Evolutionary conservation across 2,113 vertebrate genomes (phyloP), one percentile per base, ranked within the genome.

Genomic region (Sturnus vulgaris): DNA sequence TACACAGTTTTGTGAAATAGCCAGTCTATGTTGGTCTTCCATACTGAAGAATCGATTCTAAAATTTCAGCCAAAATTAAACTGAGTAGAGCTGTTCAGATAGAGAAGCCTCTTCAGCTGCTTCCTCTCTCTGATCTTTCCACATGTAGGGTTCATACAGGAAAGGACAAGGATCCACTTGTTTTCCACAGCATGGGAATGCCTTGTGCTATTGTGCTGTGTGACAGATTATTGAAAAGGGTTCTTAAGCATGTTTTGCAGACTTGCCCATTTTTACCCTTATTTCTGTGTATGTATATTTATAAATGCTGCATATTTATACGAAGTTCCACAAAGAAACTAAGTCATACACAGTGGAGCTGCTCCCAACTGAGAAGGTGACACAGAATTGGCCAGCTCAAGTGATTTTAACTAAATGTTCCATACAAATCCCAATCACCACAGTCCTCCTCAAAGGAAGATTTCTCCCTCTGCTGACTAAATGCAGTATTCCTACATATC

Each of bases 401-500:
- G 13, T 23, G 3, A 31, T 25, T 60, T 77, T 65, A 81, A 81
- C 19, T 37, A 40, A 31, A 55, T 7, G 3, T 39, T 87, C 30
- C 18, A 31, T 19, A 82, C 39, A 55, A 87, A 66, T 53, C 17
- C 16, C 16, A 42, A 46, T 16, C 42, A n/a, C 3, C 40, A 13
- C 10, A 60, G 19, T 21, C 22, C 39, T 90, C 46, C n/a, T 80
- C 66, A 82, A 85, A 12, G 84, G 33, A 91, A 56, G 61, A 95
- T 50, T 93, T 93, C 95, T 89, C 87, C 92, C 90, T 91, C 93
- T 94, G 84, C 75, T 86, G 88, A 87, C 92, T 82, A 88, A 76
- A 76, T 17, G 16, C 16, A 90, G 79, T 68, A 93, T 52, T 87
- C 94, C 78, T 82, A 15, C 23, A 61, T 11, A 69, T 9, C 20